phyloP scores from a whole-genome alignment of 2,113 vertebrate species.

The Gavia stellata region DNA sequence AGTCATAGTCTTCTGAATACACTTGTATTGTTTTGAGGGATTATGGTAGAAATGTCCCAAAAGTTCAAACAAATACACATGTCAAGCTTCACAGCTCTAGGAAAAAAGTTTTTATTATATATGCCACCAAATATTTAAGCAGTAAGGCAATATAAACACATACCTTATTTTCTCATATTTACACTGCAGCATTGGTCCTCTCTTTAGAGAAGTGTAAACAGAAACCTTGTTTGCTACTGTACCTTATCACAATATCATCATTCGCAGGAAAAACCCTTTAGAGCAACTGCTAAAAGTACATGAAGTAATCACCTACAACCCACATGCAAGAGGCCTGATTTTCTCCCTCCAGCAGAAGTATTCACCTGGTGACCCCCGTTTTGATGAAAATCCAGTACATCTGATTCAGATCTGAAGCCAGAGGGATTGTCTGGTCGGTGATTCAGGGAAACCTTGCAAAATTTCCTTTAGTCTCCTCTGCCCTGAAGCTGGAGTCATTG shows the following conservation, averaged over 20 bases:
- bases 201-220: constrained; percentile 52
- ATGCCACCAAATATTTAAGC: constrained; percentile 58
- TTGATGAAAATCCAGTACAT: background rate
- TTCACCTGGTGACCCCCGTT: background rate
- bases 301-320: background rate
- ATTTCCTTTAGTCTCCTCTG: background rate
- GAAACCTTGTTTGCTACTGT: constrained; percentile 20
- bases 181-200: background rate
- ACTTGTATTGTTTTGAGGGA: constrained; percentile 20
- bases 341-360: background rate
- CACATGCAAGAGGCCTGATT: background rate
- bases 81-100: constrained; percentile 41
- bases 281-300: constrained; percentile 10
- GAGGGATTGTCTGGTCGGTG: background rate
- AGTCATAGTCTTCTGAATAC: constrained; percentile 25
- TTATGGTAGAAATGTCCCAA: constrained; percentile 45
- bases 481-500: background rate
- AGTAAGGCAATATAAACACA: constrained; percentile 45
- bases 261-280: background rate
- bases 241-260: constrained; percentile 3
- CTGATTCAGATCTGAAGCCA: background rate
- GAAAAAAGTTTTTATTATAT: constrained; percentile 55
- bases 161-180: constrained; percentile 23
- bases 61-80: constrained; percentile 61
- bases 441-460: background rate